A percentile compares a stretch with the other conserved stretches of the same genome.
These are phyloP conservation scores for Linnaemya tessellans DNA, from an alignment of 2,888 invertebrate genomes.

Conservation along the genomic window DNA sequence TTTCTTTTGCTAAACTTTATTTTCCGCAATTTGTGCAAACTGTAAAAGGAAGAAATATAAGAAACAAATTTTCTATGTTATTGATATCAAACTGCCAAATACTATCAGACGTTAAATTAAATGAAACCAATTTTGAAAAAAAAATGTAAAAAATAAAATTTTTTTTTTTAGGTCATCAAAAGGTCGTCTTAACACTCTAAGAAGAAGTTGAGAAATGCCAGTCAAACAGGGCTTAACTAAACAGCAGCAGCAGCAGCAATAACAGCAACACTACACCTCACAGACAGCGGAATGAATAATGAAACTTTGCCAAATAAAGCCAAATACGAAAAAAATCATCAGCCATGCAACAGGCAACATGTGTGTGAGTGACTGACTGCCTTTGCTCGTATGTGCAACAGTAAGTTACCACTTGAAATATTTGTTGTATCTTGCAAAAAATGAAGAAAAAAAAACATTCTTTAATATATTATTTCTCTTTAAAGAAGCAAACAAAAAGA, in stretches of 20 bases:
- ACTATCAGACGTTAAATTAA: conserved; percentile 72
- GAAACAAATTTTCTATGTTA: conserved; percentile 72
- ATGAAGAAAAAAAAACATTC: conserved; percentile 27
- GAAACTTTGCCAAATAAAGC: conserved; percentile 68
- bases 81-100: conserved; percentile 73
- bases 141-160: background rate
- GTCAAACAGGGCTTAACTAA: conserved; percentile 70
- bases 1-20: conserved; percentile 4
- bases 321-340: conserved; percentile 21
- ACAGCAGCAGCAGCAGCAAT: conserved; percentile 49
- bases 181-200: conserved; percentile 70
- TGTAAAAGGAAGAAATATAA: conserved; percentile 27
- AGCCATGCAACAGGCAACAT: conserved; percentile 39
- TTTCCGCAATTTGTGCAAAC: conserved; percentile 49
- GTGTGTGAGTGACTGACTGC: conserved; percentile 8
- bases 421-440: conserved; percentile 46
- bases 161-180: conserved; percentile 67
- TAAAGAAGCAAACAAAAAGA: background rate
- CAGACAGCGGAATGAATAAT: conserved; percentile 66
- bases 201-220: conserved; percentile 69
- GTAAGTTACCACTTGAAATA: conserved; percentile 48
- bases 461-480: conserved; percentile 30
- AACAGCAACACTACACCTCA: conserved; percentile 36
- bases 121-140: conserved; percentile 69
- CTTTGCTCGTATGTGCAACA: conserved; percentile 31